phyloP scores from a whole-genome alignment of 1,140 invertebrate genomes.

The Sarcophaga bullata region DNA sequence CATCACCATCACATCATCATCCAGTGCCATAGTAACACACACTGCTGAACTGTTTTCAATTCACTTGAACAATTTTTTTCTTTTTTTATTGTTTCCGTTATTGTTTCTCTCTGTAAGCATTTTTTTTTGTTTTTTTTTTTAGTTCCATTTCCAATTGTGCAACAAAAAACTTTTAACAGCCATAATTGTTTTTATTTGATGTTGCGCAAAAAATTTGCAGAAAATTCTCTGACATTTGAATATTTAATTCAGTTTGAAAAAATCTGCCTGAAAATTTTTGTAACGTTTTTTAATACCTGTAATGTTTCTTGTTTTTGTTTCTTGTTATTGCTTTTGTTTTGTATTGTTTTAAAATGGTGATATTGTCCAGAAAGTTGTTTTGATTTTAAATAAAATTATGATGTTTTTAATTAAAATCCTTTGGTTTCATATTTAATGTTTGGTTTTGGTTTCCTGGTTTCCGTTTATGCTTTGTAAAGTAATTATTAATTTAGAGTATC shows the following conservation, averaged over 20 bases:
- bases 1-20: no score
- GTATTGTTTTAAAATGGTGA: not conserved
- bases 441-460: not conserved
- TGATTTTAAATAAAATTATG: conserved; percentile 21
- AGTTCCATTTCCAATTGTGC: not conserved
- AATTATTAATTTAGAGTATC: not conserved
- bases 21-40: no score
- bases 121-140: not conserved
- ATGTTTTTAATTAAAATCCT: not conserved
- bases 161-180: not conserved
- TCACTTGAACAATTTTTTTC: not conserved
- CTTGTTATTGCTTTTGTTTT: not conserved
- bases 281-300: no score
- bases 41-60: not conserved
- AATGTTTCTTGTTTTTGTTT: not conserved
- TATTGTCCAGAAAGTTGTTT: conserved; percentile 3
- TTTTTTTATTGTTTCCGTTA: no score
- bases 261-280: not conserved
- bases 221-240: not conserved
- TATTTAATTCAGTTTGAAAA: conserved; percentile 14
- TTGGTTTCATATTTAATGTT: not conserved
- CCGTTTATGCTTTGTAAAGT: not conserved
- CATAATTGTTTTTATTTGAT: not conserved
- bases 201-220: not conserved
- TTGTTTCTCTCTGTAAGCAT: no score